Percentiles rank a stretch among this genome's conserved stretches.
Evolutionary conservation across 1,140 invertebrate species (phyloP).

Genomic region (Goniozus legneri): DNA sequence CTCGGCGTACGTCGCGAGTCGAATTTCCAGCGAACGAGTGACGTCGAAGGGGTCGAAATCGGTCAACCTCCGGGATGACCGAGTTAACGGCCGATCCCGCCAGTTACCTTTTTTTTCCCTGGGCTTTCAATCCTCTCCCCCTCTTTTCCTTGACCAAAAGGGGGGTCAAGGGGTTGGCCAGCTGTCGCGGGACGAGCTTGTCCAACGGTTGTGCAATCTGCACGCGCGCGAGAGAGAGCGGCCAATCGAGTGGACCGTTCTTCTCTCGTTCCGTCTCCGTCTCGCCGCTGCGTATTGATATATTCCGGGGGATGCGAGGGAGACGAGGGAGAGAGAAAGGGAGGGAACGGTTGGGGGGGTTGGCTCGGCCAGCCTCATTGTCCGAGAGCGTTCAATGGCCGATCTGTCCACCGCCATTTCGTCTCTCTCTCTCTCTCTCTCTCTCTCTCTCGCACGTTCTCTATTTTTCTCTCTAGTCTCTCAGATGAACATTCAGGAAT

Average conservation of each 20-base stretch:
- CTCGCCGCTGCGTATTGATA: too few species aligned
- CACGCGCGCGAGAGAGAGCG: slow-evolving; percentile 8
- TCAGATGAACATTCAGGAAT: too few species aligned
- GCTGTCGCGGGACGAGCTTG: slow-evolving; percentile 34
- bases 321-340: neutral
- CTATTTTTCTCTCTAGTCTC: neutral
- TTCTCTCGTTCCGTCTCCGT: too few species aligned
- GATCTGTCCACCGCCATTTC: slow-evolving; percentile 8
- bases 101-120: neutral
- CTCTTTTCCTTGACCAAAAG: neutral
- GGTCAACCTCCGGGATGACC: too few species aligned
- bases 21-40: too few species aligned
- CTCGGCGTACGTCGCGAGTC: too few species aligned
- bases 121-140: neutral
- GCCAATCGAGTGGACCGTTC: neutral
- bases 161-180: slow-evolving; percentile 38
- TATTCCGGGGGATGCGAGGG: too few species aligned
- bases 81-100: neutral
- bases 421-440: slow-evolving; percentile 1
- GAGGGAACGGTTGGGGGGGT: neutral
- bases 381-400: slow-evolving; percentile 2
- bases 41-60: too few species aligned
- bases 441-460: too few species aligned
- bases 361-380: neutral
- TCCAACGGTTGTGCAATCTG: slow-evolving; percentile 34